These are phyloP conservation scores for Nycticebus coucang DNA, from an alignment of 2,113 vertebrate genomes.

Conservation along the genomic window DNA sequence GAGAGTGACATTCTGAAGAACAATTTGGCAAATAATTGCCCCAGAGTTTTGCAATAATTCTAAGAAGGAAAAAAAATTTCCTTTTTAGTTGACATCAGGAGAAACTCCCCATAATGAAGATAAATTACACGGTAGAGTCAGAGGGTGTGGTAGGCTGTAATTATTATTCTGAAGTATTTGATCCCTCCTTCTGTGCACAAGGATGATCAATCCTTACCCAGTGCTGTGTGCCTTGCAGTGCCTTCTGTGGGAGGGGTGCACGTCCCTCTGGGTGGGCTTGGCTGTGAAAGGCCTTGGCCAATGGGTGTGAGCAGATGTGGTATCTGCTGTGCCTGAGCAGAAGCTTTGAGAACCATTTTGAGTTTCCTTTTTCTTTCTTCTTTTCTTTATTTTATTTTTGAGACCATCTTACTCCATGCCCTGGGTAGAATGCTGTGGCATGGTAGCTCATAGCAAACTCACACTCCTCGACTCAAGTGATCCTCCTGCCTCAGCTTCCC, in stretches of 20 bases:
- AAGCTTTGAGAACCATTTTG: not conserved
- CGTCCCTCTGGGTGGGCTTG: not conserved
- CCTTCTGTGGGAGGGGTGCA: not conserved
- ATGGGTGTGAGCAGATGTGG: not conserved
- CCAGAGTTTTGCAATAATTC: not conserved
- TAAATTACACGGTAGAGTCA: not conserved
- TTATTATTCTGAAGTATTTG: not conserved
- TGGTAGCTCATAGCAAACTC: too few species aligned
- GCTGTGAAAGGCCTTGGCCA: not conserved
- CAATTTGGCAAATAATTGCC: not conserved
- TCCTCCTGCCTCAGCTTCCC: too few species aligned
- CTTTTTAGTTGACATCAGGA: not conserved
- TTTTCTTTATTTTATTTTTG: too few species aligned
- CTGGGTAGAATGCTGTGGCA: too few species aligned
- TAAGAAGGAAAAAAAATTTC: slow-evolving; percentile 13
- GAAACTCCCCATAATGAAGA: not conserved
- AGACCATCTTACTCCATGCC: too few species aligned
- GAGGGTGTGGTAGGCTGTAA: not conserved
- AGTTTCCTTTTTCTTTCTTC: not conserved
- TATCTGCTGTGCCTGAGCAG: not conserved
- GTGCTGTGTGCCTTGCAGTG: not conserved
- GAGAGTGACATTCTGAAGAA: slow-evolving; percentile 1
- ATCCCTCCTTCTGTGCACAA: not conserved
- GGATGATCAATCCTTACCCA: not conserved
- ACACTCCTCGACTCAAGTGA: too few species aligned